Conservation (phyloP, 2,888 invertebrate species). For the Rhagium mordax region DNA sequence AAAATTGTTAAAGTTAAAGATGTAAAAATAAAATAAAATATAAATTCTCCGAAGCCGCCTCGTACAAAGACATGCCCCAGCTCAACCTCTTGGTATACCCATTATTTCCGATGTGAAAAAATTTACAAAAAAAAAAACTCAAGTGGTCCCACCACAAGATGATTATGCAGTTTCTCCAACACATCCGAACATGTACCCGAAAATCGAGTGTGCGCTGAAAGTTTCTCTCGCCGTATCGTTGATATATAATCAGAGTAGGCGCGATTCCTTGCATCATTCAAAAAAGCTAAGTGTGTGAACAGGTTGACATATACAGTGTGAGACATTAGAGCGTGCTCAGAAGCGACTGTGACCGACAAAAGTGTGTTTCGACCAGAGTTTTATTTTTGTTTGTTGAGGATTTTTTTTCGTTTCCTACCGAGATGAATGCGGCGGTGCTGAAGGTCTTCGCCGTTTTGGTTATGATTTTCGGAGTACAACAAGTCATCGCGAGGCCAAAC, state of each 20-base stretch:
- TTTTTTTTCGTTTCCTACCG: background rate
- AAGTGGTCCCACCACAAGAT: background rate
- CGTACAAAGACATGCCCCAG: no score
- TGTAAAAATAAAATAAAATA: no score
- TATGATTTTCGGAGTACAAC: constrained; percentile 49
- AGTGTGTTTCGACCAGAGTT: constrained; percentile 17
- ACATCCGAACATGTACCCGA: background rate
- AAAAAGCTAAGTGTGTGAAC: constrained; percentile 46
- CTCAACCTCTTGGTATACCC: no score
- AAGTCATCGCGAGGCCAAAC: constrained; percentile 50
- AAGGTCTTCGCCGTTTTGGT: constrained; percentile 44
- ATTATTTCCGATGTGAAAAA: background rate
- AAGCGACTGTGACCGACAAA: constrained; percentile 7
- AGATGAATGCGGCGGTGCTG: constrained; percentile 45
- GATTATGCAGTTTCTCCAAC: background rate
- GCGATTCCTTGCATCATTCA: constrained; percentile 48
- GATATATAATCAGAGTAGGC: constrained; percentile 42
- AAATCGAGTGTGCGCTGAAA: constrained; percentile 28
- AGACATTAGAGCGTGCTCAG: constrained; percentile 10
- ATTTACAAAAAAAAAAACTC: background rate
- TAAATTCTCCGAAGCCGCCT: no score
- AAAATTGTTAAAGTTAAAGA: no score
- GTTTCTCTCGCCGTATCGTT: background rate
- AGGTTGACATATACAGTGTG: constrained; percentile 40
- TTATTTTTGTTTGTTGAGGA: background rate